phyloP scores from a whole-genome alignment of 2,797 vertebrate genomes.

The Eptatretus atami region DNA sequence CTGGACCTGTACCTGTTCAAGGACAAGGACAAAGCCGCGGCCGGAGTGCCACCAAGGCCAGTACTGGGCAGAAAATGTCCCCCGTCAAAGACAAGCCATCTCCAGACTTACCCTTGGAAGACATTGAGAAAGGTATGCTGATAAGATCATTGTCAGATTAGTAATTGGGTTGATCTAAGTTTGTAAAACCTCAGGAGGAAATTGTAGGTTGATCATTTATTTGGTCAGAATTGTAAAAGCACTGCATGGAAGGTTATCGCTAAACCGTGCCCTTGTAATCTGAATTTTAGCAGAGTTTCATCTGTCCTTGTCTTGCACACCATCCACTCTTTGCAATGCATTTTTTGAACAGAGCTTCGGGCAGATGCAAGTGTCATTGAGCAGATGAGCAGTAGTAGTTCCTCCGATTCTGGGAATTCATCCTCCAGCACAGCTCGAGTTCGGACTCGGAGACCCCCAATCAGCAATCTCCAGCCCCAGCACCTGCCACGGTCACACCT shows the following conservation, averaged over 20 bases:
- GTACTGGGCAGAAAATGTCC: constrained; percentile 38
- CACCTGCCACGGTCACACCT: constrained; percentile 11
- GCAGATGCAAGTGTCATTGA: constrained; percentile 87
- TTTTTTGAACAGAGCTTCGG: constrained; percentile 36
- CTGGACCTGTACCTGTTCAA: no score
- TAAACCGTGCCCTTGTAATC: no score
- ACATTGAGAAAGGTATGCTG: constrained; percentile 71
- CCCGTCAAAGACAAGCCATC: constrained; percentile 76
- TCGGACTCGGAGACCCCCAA: constrained; percentile 29
- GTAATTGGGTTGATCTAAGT: background rate
- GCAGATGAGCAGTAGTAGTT: constrained; percentile 93
- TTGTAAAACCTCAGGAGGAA: background rate
- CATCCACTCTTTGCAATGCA: no score
- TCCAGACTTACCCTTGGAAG: constrained; percentile 77
- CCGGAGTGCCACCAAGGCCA: no score
- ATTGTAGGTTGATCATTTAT: background rate
- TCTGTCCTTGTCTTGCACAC: no score
- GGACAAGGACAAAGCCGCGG: no score
- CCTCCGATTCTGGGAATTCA: constrained; percentile 44
- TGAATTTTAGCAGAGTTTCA: no score
- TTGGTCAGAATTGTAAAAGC: no score
- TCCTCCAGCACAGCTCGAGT: constrained; percentile 58
- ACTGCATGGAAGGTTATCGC: no score
- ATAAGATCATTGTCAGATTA: background rate
- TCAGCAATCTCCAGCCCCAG: constrained; percentile 15